Evolutionary conservation across 2,113 vertebrate species (phyloP).

Genomic region (Petromus typicus): DNA sequence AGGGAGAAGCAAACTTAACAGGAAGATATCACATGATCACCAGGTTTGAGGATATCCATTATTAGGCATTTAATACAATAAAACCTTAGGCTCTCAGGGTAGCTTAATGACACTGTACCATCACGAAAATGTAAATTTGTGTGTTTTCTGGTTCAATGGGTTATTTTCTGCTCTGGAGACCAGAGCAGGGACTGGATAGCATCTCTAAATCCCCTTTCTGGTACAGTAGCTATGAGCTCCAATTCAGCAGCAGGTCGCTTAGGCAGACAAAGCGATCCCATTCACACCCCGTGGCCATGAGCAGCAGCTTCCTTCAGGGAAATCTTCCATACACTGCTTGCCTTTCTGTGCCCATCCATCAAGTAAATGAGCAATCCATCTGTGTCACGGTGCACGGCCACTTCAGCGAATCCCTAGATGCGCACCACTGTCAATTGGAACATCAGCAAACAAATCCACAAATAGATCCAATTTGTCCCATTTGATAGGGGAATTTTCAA

Average conservation of each 20-base stretch:
- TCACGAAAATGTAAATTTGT: background rate
- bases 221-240: background rate
- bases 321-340: constrained; percentile 62
- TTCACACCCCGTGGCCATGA: constrained; percentile 17
- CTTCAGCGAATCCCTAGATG: constrained; percentile 57
- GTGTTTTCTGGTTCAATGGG: background rate
- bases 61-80: background rate
- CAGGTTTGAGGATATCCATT: constrained; percentile 7
- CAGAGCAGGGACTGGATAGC: background rate
- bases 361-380: constrained; percentile 72
- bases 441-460: constrained; percentile 60
- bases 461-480: constrained; percentile 40
- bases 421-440: constrained; percentile 7
- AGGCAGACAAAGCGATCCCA: constrained; percentile 35
- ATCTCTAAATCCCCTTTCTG: background rate
- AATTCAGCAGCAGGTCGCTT: constrained; percentile 49
- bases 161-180: background rate
- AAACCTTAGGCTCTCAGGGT: background rate
- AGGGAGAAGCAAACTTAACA: background rate
- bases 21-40: background rate
- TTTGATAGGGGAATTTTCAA: constrained; percentile 45
- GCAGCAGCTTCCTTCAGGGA: constrained; percentile 58
- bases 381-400: constrained; percentile 48
- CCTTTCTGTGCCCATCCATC: constrained; percentile 66
- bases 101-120: background rate